phyloP scores from a whole-genome alignment of 2,113 vertebrate genomes.

The Platanista minor region DNA sequence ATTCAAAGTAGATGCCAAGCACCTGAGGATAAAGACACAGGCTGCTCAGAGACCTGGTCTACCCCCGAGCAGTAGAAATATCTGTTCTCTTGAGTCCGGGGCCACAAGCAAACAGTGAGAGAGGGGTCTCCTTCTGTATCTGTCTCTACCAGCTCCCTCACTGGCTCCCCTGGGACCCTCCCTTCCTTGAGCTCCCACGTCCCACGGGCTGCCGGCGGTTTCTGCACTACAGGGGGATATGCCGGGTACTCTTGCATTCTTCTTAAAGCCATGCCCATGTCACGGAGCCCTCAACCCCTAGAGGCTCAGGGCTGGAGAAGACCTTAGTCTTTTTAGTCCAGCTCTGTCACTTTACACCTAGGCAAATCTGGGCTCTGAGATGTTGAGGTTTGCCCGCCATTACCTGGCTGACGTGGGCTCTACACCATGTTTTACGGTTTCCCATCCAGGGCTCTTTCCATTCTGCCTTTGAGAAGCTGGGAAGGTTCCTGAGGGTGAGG shows the following conservation, averaged over 20 bases:
- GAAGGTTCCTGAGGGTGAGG: not conserved
- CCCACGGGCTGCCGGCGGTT: not conserved
- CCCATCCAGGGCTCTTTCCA: rapidly evolving
- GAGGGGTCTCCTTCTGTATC: not conserved
- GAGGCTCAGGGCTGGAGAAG: not conserved
- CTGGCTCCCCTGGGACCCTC: not conserved
- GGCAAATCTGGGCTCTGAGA: not conserved
- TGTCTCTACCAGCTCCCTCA: not conserved
- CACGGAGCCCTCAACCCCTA: not conserved
- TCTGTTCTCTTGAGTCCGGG: not conserved
- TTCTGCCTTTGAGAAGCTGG: not conserved
- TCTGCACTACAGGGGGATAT: rapidly evolving
- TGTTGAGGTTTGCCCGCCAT: not conserved
- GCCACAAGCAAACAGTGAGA: not conserved
- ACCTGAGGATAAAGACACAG: rapidly evolving
- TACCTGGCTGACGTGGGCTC: rapidly evolving
- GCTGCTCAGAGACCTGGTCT: not conserved
- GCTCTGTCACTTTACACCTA: not conserved
- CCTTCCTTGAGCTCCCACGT: rapidly evolving
- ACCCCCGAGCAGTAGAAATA: not conserved
- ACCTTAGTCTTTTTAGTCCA: not conserved
- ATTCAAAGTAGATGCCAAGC: not conserved
- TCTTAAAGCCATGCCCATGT: rapidly evolving
- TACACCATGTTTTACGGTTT: rapidly evolving
- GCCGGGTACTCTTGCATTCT: not conserved